These are phyloP conservation scores for Drosophila quadrilineata DNA, from an alignment of 1,140 invertebrate species.

Conservation along the genomic window DNA sequence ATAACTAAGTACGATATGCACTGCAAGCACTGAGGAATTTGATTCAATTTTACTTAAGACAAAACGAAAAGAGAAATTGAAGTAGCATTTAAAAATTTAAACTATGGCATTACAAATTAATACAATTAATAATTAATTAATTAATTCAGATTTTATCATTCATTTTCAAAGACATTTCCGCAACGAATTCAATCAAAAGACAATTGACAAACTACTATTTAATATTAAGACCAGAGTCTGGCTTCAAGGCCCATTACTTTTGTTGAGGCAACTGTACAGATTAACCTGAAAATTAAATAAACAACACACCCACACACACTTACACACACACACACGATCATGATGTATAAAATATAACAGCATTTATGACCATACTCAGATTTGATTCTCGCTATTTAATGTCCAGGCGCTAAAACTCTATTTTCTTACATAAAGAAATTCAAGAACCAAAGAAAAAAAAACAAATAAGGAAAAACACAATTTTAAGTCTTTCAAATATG, in stretches of 20 bases:
- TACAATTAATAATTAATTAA: not conserved
- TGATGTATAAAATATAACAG: not conserved
- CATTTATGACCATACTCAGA: too few species aligned
- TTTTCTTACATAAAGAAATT: too few species aligned
- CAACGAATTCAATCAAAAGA: too few species aligned
- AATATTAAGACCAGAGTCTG: too few species aligned
- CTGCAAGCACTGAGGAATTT: conserved; percentile 82
- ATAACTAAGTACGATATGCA: conserved; percentile 75
- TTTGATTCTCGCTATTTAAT: too few species aligned
- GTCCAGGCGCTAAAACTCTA: too few species aligned
- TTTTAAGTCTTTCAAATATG: too few species aligned
- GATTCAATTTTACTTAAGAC: conserved; percentile 81
- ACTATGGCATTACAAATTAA: conserved; percentile 32
- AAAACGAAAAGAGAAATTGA: conserved; percentile 70
- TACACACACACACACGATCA: not conserved
- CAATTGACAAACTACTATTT: too few species aligned
- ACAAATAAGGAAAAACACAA: too few species aligned
- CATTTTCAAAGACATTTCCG: conserved; percentile 32
- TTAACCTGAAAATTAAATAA: not conserved
- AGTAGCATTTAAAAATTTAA: conserved; percentile 44
- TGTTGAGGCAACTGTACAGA: too few species aligned
- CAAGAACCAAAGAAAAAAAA: too few species aligned
- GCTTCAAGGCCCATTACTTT: too few species aligned
- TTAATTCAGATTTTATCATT: conserved; percentile 22
- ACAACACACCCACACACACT: not conserved